Percentiles rank a stretch among this genome's conserved stretches.
Conservation (phyloP, 2,888 invertebrate genomes). For the Tipula helvola region DNA sequence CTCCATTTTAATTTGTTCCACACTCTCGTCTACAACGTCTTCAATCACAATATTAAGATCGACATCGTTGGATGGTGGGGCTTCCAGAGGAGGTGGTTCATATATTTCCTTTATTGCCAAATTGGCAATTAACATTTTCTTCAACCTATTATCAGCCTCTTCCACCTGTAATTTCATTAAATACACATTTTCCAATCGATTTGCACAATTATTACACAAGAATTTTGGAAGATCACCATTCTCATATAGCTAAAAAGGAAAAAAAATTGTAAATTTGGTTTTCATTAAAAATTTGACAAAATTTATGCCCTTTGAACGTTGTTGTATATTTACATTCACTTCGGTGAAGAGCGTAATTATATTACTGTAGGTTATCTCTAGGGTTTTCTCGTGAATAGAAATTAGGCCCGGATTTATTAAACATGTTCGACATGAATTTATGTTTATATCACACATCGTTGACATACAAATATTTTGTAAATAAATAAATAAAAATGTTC, state of each 20-base stretch:
- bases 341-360: not conserved
- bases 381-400: not conserved
- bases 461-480: not conserved
- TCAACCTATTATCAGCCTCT: not conserved
- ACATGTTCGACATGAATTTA: constrained; percentile 7
- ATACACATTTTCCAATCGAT: not conserved
- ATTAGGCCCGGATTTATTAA: not conserved
- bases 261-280: not conserved
- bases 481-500: not conserved
- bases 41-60: not conserved
- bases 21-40: not conserved
- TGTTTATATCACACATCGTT: not conserved
- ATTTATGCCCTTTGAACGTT: not conserved
- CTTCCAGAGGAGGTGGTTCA: not conserved
- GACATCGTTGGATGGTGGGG: not conserved
- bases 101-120: not conserved
- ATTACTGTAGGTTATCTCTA: not conserved
- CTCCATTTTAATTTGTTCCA: not conserved
- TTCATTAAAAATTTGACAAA: not conserved
- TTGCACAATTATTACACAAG: not conserved
- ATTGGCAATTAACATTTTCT: not conserved
- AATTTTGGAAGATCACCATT: not conserved
- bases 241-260: not conserved
- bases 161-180: not conserved
- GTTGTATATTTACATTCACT: not conserved